phyloP scores from a whole-genome alignment of 2,797 vertebrate species.

The Halcyon leucocephala region DNA sequence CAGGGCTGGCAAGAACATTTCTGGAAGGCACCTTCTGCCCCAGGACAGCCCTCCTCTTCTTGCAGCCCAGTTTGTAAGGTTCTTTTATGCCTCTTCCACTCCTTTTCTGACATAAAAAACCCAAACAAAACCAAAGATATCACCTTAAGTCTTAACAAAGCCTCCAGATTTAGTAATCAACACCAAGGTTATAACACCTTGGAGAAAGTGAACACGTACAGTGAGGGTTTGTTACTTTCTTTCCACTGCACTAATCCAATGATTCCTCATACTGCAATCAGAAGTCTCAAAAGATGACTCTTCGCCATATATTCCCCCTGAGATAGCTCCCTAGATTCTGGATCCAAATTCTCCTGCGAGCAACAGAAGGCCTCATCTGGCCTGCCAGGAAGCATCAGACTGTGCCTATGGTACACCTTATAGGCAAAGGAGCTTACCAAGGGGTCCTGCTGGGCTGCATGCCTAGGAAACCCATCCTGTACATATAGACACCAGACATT shows the following conservation, averaged over 20 bases:
- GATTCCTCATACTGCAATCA: background rate
- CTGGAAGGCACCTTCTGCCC: background rate
- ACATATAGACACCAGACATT: background rate
- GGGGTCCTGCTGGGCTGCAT: background rate
- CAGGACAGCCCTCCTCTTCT: background rate
- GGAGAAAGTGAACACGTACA: background rate
- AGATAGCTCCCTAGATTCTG: background rate
- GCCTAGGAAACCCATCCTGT: background rate
- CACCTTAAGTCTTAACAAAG: conserved; percentile 7
- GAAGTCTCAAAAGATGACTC: background rate
- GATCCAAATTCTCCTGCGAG: background rate
- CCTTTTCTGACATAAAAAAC: background rate
- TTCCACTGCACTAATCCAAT: background rate
- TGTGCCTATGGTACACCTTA: background rate
- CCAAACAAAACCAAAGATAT: background rate
- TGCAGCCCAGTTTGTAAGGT: background rate
- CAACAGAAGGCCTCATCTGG: background rate
- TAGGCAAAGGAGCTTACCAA: background rate
- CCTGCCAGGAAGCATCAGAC: background rate
- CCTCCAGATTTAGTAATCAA: background rate
- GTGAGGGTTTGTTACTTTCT: background rate
- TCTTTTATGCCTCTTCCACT: background rate
- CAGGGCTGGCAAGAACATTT: background rate
- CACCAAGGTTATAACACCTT: background rate
- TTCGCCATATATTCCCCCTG: background rate